phyloP scores from a whole-genome alignment of 2,888 invertebrate species.

The Pediacus dermestoides region DNA sequence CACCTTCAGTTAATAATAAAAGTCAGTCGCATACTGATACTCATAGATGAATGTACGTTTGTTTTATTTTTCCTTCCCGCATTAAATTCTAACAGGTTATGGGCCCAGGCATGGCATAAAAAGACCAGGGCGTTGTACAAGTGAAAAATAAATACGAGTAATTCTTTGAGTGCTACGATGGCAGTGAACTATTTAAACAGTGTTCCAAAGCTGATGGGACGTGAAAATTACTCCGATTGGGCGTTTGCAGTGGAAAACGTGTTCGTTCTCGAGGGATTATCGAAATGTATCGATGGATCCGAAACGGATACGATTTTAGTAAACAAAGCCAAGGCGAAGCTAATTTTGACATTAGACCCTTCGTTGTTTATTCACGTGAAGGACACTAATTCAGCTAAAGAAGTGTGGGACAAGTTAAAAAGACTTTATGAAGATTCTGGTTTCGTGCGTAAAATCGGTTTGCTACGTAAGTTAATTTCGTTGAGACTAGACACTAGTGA shows the following conservation, averaged over 20 bases:
- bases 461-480: slow-evolving; percentile 27
- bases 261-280: slow-evolving; percentile 16
- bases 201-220: slow-evolving; percentile 15
- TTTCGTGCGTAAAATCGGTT: slow-evolving; percentile 31
- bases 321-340: slow-evolving; percentile 22
- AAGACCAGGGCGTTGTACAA: too few relatives aligned
- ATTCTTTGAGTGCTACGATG: too few relatives aligned
- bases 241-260: slow-evolving; percentile 19
- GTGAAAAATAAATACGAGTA: too few relatives aligned
- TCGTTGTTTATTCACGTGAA: slow-evolving; percentile 27
- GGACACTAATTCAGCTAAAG: slow-evolving; percentile 17
- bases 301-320: slow-evolving; percentile 14
- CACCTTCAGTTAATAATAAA: too few relatives aligned
- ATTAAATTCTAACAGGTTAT: too few relatives aligned
- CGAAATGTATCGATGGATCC: slow-evolving; percentile 17
- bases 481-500: slow-evolving; percentile 27
- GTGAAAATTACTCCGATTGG: slow-evolving; percentile 19
- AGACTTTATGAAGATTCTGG: slow-evolving; percentile 32
- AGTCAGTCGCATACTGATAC: too few relatives aligned
- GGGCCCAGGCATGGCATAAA: too few relatives aligned
- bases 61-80: too few relatives aligned
- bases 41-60: too few relatives aligned
- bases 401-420: slow-evolving; percentile 47
- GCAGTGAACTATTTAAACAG: slow-evolving; percentile 19
- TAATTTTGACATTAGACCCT: slow-evolving; percentile 23